These are phyloP conservation scores for Bubo scandiacus DNA, from an alignment of 2,113 vertebrate genomes.

Conservation along the genomic window DNA sequence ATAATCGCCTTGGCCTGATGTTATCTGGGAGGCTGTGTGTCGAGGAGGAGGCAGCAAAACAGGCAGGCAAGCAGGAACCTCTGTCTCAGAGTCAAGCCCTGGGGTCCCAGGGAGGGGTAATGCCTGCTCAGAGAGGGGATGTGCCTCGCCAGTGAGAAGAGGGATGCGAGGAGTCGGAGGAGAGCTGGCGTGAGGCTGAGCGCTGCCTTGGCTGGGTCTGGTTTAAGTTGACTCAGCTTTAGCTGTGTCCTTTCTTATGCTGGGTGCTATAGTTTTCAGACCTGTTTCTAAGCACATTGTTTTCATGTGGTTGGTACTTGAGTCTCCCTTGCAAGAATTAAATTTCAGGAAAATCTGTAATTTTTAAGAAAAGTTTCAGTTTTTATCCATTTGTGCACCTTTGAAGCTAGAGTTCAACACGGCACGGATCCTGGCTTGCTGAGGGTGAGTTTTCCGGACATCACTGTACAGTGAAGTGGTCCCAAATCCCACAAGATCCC, in stretches of 20 bases:
- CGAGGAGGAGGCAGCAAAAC: not conserved
- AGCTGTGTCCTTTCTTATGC: not conserved
- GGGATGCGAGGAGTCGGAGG: accelerated
- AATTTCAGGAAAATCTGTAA: not conserved
- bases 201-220: not conserved
- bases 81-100: not conserved
- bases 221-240: not conserved
- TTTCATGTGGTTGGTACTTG: not conserved
- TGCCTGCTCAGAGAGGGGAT: not conserved
- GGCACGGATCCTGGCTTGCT: accelerated
- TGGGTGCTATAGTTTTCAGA: not conserved
- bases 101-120: not conserved
- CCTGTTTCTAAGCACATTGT: not conserved
- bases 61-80: not conserved
- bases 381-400: not conserved
- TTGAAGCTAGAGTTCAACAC: not conserved
- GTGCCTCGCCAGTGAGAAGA: not conserved
- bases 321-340: not conserved
- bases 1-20: not conserved
- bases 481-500: not conserved
- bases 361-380: not conserved
- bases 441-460: not conserved
- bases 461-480: not conserved
- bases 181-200: not conserved
- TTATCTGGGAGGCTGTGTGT: not conserved